Evolutionary conservation across 2,113 vertebrate species (phyloP), one percentile per base, ranked within the genome.

Genomic region (Nothoprocta pentlandii): DNA sequence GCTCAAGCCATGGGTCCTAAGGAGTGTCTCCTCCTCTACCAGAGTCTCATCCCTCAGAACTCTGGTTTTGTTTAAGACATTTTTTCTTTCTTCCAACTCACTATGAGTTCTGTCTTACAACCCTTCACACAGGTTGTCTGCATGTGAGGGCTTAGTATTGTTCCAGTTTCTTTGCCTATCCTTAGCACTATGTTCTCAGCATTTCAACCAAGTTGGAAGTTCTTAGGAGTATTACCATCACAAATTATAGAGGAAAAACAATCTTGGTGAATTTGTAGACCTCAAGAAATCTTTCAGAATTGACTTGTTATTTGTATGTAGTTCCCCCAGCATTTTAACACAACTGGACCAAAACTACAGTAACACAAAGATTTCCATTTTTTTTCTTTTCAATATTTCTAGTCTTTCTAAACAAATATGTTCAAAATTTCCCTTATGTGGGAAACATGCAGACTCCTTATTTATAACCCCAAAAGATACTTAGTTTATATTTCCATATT

Each of bases 281-380:
- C 19, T 90, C 44, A 70, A 68, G 41, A 77, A 69, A 21, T 68
- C 46, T 90, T 94, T 87, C 53, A 92, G 76, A 91, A 81, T 22
- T 30, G 28, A 6, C 14, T 89, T 71, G 23, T 87, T 58, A 58
- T 2, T 20, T 36, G 11, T 11, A 47, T 14, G 44, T 12, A 56
- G 5, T 70, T 63, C 21, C 66, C 13, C 11, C 11, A 80, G 22
- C 2, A 17, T 91, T 78, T 47, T n/a, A 46, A 46, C 3, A 83
- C 28, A 64, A 53, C 19, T 44, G 3, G 61, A 77, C 12, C 17
- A 8, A 76, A 56, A 19, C 25, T 46, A 42, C 12, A 7, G 53
- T 56, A 6, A 56, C 19, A 36, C 10, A 2, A 67, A 39, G 12
- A 71, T 64, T 80, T 84, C 30, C 1, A 22, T 23, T 49, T 49